phyloP scores from a whole-genome alignment of 2,113 vertebrate genomes.

The Alaudala cheleensis region DNA sequence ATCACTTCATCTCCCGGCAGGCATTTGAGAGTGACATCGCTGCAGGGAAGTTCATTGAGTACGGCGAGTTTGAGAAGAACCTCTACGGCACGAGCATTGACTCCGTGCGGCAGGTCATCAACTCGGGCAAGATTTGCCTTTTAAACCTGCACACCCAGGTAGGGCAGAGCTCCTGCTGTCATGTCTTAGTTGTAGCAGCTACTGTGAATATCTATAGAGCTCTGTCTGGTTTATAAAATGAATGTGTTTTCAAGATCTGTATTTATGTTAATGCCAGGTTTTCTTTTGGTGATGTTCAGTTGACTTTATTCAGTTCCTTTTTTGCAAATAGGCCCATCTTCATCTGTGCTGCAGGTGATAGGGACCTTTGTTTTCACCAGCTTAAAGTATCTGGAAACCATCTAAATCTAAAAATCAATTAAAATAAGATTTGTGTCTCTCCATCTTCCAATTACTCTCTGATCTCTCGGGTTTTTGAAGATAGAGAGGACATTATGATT shows the following conservation, averaged over 20 bases:
- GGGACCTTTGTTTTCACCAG: not conserved
- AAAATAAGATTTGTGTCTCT: not conserved
- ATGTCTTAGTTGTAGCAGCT: not conserved
- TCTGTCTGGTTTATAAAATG: not conserved
- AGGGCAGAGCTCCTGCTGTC: conserved; percentile 21
- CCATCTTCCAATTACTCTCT: not conserved
- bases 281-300: not conserved
- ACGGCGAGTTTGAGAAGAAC: conserved; percentile 93
- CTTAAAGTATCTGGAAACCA: not conserved
- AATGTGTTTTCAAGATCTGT: not conserved
- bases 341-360: not conserved
- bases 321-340: not conserved
- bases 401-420: not conserved
- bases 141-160: conserved; percentile 93
- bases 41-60: conserved; percentile 91
- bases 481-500: not conserved
- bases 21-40: conserved; percentile 87
- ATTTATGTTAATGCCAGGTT: not conserved
- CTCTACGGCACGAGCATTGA: conserved; percentile 94
- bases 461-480: not conserved
- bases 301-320: not conserved
- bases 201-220: not conserved
- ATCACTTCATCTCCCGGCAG: conserved; percentile 88
- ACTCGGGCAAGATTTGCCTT: conserved; percentile 92
- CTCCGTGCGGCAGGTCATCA: conserved; percentile 89